A percentile compares a stretch with the other conserved stretches of the same genome.
Conservation (phyloP, 2,113 vertebrate genomes). For the Ammodytes marinus region DNA sequence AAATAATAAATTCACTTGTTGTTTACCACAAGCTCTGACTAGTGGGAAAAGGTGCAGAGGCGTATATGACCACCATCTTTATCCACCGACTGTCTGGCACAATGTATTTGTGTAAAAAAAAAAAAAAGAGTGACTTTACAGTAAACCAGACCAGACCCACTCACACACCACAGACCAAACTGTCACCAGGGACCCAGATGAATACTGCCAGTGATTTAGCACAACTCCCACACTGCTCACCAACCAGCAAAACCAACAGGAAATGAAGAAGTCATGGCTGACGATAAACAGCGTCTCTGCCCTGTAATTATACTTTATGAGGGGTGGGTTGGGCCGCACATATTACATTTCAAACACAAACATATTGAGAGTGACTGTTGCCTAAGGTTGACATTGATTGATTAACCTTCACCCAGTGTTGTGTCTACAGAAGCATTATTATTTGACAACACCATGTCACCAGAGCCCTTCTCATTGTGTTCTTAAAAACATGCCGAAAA, state of each 20-base stretch:
- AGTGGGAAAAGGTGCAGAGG: slow-evolving; percentile 36
- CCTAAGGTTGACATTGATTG: slow-evolving; percentile 1
- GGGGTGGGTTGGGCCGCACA: slow-evolving; percentile 23
- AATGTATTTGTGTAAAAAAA: not conserved
- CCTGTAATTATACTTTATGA: slow-evolving; percentile 58
- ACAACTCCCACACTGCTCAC: slow-evolving; percentile 39
- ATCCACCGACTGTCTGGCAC: slow-evolving; percentile 2
- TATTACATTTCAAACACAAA: slow-evolving; percentile 21
- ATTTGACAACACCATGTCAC: not conserved
- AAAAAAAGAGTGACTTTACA: slow-evolving; percentile 28
- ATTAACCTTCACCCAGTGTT: slow-evolving; percentile 21
- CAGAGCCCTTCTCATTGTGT: not conserved
- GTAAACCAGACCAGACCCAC: slow-evolving; percentile 37
- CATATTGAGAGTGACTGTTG: slow-evolving; percentile 3
- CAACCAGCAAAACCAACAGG: slow-evolving; percentile 54
- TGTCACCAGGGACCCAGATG: slow-evolving; percentile 27
- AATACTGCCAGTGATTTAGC: slow-evolving; percentile 23
- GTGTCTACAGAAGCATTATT: not conserved
- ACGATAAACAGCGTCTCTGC: slow-evolving; percentile 18
- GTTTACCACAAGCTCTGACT: slow-evolving; percentile 38
- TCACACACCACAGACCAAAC: slow-evolving; percentile 57
- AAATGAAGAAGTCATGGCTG: slow-evolving; percentile 57
- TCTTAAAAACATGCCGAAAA: no score
- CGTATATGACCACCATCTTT: slow-evolving; percentile 8
- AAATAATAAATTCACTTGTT: slow-evolving; percentile 31